Percentiles rank a stretch among this genome's conserved stretches.
Conservation (phyloP, 2,113 vertebrate genomes). For the Equus przewalskii region DNA sequence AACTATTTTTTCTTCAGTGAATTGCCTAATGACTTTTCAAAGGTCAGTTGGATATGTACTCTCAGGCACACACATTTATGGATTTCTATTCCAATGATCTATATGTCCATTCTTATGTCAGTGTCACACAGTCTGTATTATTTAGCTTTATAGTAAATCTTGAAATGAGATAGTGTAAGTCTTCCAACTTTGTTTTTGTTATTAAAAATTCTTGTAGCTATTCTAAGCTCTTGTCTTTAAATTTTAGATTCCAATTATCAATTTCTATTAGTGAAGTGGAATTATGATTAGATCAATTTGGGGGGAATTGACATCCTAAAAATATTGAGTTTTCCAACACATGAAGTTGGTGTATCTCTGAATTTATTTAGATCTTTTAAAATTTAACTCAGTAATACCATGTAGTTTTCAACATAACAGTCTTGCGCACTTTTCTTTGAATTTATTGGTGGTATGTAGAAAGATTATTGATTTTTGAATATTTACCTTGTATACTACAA, state of each 20-base stretch:
- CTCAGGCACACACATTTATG: neutral
- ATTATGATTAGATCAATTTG: neutral
- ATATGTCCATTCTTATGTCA: neutral
- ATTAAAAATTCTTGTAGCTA: slow-evolving; percentile 25
- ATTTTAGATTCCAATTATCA: neutral
- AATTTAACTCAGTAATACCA: neutral
- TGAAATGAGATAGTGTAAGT: neutral
- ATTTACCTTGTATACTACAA: neutral
- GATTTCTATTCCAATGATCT: neutral
- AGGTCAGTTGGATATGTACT: neutral
- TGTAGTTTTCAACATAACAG: neutral
- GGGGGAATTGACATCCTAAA: neutral
- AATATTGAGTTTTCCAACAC: slow-evolving; percentile 29
- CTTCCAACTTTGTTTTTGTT: slow-evolving; percentile 2
- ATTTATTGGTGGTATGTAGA: neutral
- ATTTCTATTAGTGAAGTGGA: neutral
- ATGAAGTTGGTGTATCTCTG: neutral
- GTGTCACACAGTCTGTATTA: neutral
- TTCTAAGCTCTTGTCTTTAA: neutral
- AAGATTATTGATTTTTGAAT: neutral
- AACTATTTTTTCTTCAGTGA: neutral
- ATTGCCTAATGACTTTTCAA: slow-evolving; percentile 18
- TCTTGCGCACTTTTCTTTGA: slow-evolving; percentile 15
- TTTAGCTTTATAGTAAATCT: slow-evolving; percentile 35
- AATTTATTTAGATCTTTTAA: slow-evolving; percentile 43